Percentiles rank a stretch among this genome's conserved stretches.
These are phyloP conservation scores for Popillia japonica DNA, from an alignment of 1,140 invertebrate genomes.

Conservation along the genomic window DNA sequence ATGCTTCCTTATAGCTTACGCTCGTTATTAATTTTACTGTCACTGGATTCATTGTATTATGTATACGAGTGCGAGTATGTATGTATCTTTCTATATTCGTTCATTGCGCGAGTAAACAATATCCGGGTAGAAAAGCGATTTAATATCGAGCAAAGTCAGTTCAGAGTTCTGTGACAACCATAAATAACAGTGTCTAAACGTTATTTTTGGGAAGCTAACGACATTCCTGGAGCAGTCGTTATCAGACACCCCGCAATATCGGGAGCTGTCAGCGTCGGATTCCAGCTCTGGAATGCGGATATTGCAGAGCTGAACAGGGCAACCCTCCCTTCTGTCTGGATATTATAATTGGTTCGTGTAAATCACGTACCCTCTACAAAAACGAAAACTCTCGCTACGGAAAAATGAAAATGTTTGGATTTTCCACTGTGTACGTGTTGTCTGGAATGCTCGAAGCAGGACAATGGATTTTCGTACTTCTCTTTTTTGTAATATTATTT, in stretches of 20 bases:
- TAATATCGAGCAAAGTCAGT: slow-evolving; percentile 43
- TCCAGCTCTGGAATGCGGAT: slow-evolving; percentile 59
- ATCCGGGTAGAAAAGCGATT: slow-evolving; percentile 38
- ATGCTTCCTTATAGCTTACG: not conserved
- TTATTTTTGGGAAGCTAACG: slow-evolving; percentile 60
- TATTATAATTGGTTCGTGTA: slow-evolving; percentile 50
- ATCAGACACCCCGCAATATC: slow-evolving; percentile 59
- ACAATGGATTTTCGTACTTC: slow-evolving; percentile 29
- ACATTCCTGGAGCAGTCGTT: slow-evolving; percentile 60
- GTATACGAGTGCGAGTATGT: not conserved
- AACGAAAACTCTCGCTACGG: slow-evolving; percentile 38
- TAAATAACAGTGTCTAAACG: slow-evolving; percentile 60
- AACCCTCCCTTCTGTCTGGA: slow-evolving; percentile 43
- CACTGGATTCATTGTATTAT: slow-evolving; percentile 13
- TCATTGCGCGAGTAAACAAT: slow-evolving; percentile 36
- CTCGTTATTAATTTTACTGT: slow-evolving; percentile 6
- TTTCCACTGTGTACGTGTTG: slow-evolving; percentile 27
- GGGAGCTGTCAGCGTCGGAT: slow-evolving; percentile 58
- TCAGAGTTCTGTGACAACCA: slow-evolving; percentile 51
- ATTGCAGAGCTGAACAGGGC: slow-evolving; percentile 52
- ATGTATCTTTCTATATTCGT: slow-evolving; percentile 30
- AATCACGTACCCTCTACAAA: slow-evolving; percentile 44
- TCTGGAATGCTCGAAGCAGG: slow-evolving; percentile 22
- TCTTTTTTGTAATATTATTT: slow-evolving; percentile 33
- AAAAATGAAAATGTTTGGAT: slow-evolving; percentile 40